A percentile compares a stretch with the other conserved stretches of the same genome.
These are phyloP conservation scores for Drosophila nigricruria DNA, from an alignment of 2,888 invertebrate genomes.

Conservation along the genomic window DNA sequence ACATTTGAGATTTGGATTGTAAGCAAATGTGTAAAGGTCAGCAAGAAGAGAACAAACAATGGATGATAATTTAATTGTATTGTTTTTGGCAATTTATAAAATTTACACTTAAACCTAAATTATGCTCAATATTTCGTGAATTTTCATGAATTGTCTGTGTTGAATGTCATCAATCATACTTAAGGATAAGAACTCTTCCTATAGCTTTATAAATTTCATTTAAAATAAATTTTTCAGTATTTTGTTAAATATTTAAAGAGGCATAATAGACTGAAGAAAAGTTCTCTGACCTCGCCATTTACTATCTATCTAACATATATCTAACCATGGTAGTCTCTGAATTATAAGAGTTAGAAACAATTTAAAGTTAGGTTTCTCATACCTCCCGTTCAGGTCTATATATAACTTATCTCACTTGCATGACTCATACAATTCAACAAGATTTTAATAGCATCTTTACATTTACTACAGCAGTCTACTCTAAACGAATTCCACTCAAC, in stretches of 20 bases:
- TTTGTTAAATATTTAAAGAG: no score
- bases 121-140: neutral
- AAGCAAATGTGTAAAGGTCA: neutral
- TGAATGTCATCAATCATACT: neutral
- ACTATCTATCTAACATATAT: no score
- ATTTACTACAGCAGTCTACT: neutral
- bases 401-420: neutral
- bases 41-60: neutral
- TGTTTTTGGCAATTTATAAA: neutral
- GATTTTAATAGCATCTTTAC: neutral
- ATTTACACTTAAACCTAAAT: no score
- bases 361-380: no score
- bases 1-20: constrained; percentile 7
- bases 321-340: no score
- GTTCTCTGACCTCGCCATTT: no score
- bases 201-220: no score
- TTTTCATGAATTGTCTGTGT: neutral
- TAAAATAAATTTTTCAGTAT: no score
- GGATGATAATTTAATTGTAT: neutral
- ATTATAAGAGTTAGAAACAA: no score
- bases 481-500: neutral
- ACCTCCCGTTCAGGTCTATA: no score
- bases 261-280: no score
- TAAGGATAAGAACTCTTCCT: accelerated
- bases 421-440: neutral